These are phyloP conservation scores for Anticlea derivata DNA, from an alignment of 2,888 invertebrate genomes.

Conservation along the genomic window DNA sequence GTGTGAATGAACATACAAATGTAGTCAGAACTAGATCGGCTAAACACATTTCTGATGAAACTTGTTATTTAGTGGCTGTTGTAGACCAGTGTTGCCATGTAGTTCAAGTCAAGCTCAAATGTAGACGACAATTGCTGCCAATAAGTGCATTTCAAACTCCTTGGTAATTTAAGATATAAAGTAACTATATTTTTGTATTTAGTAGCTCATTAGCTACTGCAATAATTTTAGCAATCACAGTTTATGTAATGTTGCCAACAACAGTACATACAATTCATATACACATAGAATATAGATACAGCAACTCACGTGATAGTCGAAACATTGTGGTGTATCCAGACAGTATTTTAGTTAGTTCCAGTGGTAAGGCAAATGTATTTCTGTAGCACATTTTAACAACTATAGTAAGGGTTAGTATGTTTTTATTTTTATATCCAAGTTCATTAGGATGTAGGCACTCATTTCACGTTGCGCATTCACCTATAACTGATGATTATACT, in stretches of 20 bases:
- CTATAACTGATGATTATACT: slow-evolving; percentile 49
- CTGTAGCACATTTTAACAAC: slow-evolving; percentile 44
- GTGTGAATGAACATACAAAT: slow-evolving; percentile 29
- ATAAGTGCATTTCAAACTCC: slow-evolving; percentile 25
- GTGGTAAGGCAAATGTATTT: slow-evolving; percentile 42
- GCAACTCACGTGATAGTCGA: slow-evolving; percentile 33
- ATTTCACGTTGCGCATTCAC: slow-evolving; percentile 55
- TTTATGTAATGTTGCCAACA: slow-evolving; percentile 31
- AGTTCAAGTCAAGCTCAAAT: slow-evolving; percentile 24
- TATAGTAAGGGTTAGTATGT: slow-evolving; percentile 54
- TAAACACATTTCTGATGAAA: slow-evolving; percentile 21
- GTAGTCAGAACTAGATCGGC: slow-evolving; percentile 29
- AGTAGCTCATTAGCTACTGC: slow-evolving; percentile 37
- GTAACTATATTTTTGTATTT: slow-evolving; percentile 32
- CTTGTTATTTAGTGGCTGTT: slow-evolving; percentile 31
- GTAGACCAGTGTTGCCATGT: slow-evolving; percentile 24
- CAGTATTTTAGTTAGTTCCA: slow-evolving; percentile 43
- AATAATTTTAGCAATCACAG: slow-evolving; percentile 42
- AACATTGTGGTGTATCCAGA: slow-evolving; percentile 38
- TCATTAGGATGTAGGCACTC: slow-evolving; percentile 54
- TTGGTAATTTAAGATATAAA: slow-evolving; percentile 26
- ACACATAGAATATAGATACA: slow-evolving; percentile 9
- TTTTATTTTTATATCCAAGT: slow-evolving; percentile 77
- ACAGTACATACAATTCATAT: slow-evolving; percentile 17
- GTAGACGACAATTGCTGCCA: slow-evolving; percentile 19